These are phyloP conservation scores for Gallinago media DNA, from an alignment of 2,113 vertebrate genomes.

Conservation along the genomic window DNA sequence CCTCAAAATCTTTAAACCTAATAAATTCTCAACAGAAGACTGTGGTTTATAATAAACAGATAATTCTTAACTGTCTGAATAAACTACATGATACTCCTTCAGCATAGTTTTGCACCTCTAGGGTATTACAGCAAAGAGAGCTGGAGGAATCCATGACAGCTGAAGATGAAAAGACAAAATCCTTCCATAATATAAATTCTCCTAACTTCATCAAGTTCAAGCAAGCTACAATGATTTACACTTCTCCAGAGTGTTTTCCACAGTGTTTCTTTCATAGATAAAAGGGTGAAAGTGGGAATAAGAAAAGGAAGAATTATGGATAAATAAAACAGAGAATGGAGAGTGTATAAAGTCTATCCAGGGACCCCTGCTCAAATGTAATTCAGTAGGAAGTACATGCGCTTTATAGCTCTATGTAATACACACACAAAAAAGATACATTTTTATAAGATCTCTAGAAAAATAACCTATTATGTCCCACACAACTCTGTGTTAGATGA, in stretches of 20 bases:
- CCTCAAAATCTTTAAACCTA: neutral
- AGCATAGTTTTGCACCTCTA: neutral
- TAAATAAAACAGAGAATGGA: neutral
- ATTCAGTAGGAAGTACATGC: neutral
- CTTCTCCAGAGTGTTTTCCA: neutral
- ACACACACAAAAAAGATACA: neutral
- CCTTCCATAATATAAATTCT: constrained; percentile 2
- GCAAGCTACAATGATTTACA: neutral
- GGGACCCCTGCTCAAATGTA: neutral
- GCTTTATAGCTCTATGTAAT: neutral
- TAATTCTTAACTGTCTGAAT: neutral
- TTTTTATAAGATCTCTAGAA: neutral
- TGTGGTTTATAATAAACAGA: neutral
- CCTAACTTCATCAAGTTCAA: neutral
- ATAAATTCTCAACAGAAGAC: neutral
- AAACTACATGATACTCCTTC: neutral
- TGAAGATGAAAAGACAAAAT: constrained; percentile 16
- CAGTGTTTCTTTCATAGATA: neutral
- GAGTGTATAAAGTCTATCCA: neutral
- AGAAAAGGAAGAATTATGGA: neutral
- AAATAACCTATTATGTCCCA: neutral
- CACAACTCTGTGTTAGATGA: neutral
- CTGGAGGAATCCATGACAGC: neutral
- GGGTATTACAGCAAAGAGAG: neutral
- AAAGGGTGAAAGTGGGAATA: neutral